These are phyloP conservation scores for Wasmannia auropunctata DNA, from an alignment of 1,140 invertebrate species.

Conservation along the genomic window DNA sequence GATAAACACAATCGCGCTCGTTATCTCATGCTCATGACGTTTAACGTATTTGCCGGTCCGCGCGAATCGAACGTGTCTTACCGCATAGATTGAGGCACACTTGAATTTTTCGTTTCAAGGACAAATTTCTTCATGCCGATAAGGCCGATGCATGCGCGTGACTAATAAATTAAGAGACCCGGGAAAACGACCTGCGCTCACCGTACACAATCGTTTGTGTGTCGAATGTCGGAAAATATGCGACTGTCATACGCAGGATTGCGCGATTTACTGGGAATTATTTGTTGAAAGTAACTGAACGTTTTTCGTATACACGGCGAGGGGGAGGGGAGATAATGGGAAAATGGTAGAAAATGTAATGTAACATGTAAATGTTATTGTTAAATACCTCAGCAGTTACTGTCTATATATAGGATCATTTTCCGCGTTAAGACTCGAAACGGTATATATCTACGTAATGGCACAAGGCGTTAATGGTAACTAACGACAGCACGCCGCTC, in stretches of 20 bases:
- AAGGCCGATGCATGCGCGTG: neutral
- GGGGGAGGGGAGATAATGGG: neutral
- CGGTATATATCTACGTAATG: neutral
- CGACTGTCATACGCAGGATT: neutral
- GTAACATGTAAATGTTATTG: too few species aligned
- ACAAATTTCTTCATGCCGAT: slow-evolving; percentile 4
- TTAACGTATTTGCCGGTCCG: neutral
- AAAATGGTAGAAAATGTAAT: neutral
- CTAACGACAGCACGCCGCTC: neutral
- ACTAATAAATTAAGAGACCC: slow-evolving; percentile 3
- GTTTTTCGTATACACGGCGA: neutral
- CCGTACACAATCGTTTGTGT: too few species aligned
- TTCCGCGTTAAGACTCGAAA: neutral
- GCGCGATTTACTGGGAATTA: neutral
- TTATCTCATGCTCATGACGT: slow-evolving; percentile 31
- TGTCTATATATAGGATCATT: neutral
- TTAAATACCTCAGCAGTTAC: neutral
- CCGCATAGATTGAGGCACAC: neutral
- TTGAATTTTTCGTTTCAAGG: slow-evolving; percentile 45
- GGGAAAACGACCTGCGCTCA: neutral
- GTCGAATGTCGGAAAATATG: neutral
- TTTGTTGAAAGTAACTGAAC: neutral
- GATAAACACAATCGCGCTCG: slow-evolving; percentile 14
- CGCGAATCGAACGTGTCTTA: slow-evolving; percentile 22
- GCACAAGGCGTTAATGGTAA: neutral